Evolutionary conservation across 2,113 vertebrate species (phyloP).

Genomic region (Takifugu bimaculatus): DNA sequence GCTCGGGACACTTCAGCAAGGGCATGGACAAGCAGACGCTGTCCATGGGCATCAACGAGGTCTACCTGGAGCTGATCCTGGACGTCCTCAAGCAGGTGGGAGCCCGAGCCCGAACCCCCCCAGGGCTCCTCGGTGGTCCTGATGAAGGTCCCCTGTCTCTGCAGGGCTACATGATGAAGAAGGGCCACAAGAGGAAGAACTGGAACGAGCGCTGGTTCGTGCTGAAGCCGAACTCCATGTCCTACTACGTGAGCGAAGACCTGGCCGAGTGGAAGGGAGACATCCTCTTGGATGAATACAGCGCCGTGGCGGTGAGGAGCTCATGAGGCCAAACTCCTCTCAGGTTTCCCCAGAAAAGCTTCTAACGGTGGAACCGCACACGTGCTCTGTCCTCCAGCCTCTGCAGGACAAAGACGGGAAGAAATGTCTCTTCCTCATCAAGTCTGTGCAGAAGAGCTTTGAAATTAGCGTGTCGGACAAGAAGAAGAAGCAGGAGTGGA

Average conservation of each 20-base stretch:
- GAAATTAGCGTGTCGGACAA: slow-evolving; percentile 97
- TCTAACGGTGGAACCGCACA: neutral
- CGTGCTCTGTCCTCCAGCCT: slow-evolving; percentile 67
- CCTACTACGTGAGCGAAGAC: slow-evolving; percentile 93
- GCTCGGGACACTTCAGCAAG: slow-evolving; percentile 88
- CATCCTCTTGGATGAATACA: slow-evolving; percentile 84
- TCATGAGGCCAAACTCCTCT: neutral
- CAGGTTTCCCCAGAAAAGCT: too few relatives aligned
- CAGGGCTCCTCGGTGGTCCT: neutral
- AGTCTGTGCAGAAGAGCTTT: slow-evolving; percentile 89
- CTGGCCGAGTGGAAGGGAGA: slow-evolving; percentile 92
- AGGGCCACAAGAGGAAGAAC: slow-evolving; percentile 96
- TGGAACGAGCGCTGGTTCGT: slow-evolving; percentile 99
- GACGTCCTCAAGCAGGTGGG: slow-evolving; percentile 94
- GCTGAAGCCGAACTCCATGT: slow-evolving; percentile 84
- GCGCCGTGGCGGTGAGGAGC: slow-evolving; percentile 84
- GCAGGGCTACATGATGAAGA: slow-evolving; percentile 97
- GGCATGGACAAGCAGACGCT: slow-evolving; percentile 89
- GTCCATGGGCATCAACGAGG: slow-evolving; percentile 91
- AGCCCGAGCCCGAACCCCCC: too few relatives aligned
- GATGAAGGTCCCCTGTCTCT: slow-evolving; percentile 25
- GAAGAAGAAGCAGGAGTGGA: slow-evolving; percentile 98
- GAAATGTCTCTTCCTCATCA: slow-evolving; percentile 93
- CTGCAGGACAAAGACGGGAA: slow-evolving; percentile 94
- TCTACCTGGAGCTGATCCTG: slow-evolving; percentile 92